Conservation (phyloP, 2,888 invertebrate genomes). For the Zaprionus obscuricornis region DNA sequence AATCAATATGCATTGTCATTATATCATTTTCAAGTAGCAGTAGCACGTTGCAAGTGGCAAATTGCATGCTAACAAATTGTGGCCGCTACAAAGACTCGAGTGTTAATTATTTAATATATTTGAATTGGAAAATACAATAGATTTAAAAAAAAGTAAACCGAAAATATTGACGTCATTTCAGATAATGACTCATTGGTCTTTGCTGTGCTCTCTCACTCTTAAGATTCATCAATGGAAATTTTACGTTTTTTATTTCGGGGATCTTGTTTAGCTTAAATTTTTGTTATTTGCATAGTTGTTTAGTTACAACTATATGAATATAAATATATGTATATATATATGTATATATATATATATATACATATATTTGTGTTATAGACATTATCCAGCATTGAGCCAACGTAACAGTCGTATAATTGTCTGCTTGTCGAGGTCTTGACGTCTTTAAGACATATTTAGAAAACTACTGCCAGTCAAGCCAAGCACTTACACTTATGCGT, state of each 20-base stretch:
- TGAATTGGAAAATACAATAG: too few relatives aligned
- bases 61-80: not conserved
- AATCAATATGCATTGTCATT: conserved; percentile 31
- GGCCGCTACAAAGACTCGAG: not conserved
- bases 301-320: too few relatives aligned
- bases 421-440: not conserved
- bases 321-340: too few relatives aligned
- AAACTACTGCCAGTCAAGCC: conserved; percentile 16
- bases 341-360: too few relatives aligned
- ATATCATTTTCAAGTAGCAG: conserved; percentile 6
- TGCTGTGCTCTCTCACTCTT: not conserved
- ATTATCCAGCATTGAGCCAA: not conserved
- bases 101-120: too few relatives aligned
- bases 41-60: conserved; percentile 1
- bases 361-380: too few relatives aligned
- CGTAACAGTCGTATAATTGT: conserved; percentile 37
- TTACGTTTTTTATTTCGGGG: conserved; percentile 25
- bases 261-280: conserved; percentile 3
- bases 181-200: conserved; percentile 6
- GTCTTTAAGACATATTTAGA: conserved; percentile 1
- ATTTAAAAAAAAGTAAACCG: not conserved
- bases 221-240: conserved; percentile 37
- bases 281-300: conserved; percentile 31
- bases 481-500: conserved; percentile 42
- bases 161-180: conserved; percentile 10